Evolutionary conservation across 2,797 vertebrate genomes (phyloP).

Genomic region (Malacoctenus gilli): DNA sequence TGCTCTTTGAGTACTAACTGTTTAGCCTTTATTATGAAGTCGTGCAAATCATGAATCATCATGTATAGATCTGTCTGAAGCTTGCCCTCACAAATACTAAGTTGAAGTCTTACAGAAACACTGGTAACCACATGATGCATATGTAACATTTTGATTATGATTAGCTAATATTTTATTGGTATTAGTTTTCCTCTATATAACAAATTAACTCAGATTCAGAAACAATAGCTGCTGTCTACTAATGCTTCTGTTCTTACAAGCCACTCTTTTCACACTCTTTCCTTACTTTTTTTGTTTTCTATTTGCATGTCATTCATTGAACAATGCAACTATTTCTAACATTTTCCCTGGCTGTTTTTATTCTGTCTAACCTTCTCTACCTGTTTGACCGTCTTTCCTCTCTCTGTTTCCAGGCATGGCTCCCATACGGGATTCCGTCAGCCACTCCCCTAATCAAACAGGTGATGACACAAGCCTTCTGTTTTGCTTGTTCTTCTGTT

Average conservation of each 20-base stretch:
- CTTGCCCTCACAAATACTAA: too few species aligned
- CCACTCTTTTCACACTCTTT: slow-evolving; percentile 1
- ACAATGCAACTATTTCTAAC: slow-evolving; percentile 35
- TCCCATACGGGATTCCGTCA: slow-evolving; percentile 97
- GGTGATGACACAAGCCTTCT: slow-evolving; percentile 79
- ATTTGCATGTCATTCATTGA: slow-evolving; percentile 42
- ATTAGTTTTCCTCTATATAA: background rate
- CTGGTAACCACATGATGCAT: too few species aligned
- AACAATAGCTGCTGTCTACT: slow-evolving; percentile 22
- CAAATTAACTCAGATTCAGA: background rate
- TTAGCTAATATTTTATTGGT: background rate
- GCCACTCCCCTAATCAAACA: slow-evolving; percentile 97
- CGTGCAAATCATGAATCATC: too few species aligned
- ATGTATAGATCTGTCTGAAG: too few species aligned
- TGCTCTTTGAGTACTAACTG: too few species aligned
- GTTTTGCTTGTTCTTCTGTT: slow-evolving; percentile 25
- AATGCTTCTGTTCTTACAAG: slow-evolving; percentile 19
- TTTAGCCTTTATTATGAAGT: too few species aligned
- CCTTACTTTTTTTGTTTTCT: slow-evolving; percentile 14
- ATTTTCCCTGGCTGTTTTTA: slow-evolving; percentile 18
- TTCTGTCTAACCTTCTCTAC: slow-evolving; percentile 31
- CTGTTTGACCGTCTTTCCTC: slow-evolving; percentile 75
- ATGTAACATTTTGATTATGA: too few species aligned
- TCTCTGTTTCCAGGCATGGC: slow-evolving; percentile 89
- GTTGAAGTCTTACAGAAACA: too few species aligned